phyloP scores from a whole-genome alignment of 2,888 invertebrate species.

The Cosmopolites sordidus region DNA sequence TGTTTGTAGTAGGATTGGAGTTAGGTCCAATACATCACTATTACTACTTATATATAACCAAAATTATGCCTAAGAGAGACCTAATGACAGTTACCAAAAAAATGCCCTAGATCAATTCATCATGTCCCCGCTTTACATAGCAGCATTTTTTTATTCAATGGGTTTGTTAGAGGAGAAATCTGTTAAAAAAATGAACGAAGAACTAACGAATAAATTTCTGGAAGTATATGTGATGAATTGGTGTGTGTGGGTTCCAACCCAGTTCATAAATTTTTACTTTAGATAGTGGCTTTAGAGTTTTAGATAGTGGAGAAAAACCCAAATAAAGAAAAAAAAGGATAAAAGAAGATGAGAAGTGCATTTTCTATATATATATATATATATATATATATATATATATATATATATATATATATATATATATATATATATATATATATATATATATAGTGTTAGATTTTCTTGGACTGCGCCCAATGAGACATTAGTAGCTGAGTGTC shows the following conservation, averaged over 20 bases:
- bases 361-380: too few species aligned
- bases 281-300: too few species aligned
- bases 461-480: too few species aligned
- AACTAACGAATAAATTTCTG: conserved; percentile 65
- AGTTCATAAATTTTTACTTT: conserved; percentile 86
- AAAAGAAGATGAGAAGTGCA: too few species aligned
- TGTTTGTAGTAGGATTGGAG: conserved; percentile 72
- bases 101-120: conserved; percentile 63
- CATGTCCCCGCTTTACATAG: conserved; percentile 75
- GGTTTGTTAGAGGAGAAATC: conserved; percentile 68
- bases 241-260: conserved; percentile 85
- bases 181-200: conserved; percentile 53
- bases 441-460: too few species aligned
- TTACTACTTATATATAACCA: conserved; percentile 77
- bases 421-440: too few species aligned
- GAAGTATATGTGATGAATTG: conserved; percentile 80
- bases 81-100: conserved; percentile 63
- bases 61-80: conserved; percentile 56
- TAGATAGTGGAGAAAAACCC: too few species aligned
- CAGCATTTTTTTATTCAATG: conserved; percentile 76
- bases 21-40: conserved; percentile 83
- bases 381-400: too few species aligned
- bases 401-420: too few species aligned
- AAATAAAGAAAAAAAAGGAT: too few species aligned
- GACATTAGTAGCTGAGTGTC: too few species aligned